Conservation (phyloP, 1,140 invertebrate species). For the Meloidogyne hapla region DNA sequence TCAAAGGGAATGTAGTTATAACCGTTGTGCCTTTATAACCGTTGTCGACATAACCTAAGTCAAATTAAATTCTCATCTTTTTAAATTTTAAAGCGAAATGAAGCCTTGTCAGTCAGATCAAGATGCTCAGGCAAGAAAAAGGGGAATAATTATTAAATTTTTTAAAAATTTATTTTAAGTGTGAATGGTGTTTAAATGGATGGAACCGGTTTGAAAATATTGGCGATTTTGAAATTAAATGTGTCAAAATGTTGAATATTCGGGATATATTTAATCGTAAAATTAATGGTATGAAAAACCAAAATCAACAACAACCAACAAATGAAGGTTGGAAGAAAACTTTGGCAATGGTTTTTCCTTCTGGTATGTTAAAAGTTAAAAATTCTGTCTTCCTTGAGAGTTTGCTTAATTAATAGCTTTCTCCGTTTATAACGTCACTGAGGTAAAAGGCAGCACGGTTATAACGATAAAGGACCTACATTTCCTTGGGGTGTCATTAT, state of each 20-base stretch:
- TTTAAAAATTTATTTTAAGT: neutral
- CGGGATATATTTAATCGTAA: neutral
- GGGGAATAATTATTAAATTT: too few relatives aligned
- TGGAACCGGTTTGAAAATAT: neutral
- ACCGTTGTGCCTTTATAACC: neutral
- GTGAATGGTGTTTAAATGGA: neutral
- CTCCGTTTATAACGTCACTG: too few relatives aligned
- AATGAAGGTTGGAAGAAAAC: neutral
- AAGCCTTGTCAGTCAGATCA: conserved; percentile 26
- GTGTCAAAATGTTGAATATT: neutral
- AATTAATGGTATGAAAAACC: neutral
- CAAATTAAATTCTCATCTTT: conserved; percentile 26
- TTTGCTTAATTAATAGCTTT: too few relatives aligned
- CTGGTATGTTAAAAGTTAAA: too few relatives aligned
- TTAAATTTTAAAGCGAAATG: conserved; percentile 40
- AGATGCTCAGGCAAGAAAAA: neutral
- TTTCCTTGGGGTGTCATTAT: too few relatives aligned
- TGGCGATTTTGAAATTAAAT: neutral
- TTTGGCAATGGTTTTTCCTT: neutral
- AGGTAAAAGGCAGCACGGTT: too few relatives aligned
- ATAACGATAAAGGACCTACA: too few relatives aligned
- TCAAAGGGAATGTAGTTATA: neutral
- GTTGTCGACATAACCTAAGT: too few relatives aligned
- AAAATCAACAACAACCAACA: neutral
- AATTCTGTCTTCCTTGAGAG: too few relatives aligned